Evolutionary conservation across 2,113 vertebrate species (phyloP), one percentile per base, ranked within the genome.

Genomic region (Phyllostomus discolor): DNA sequence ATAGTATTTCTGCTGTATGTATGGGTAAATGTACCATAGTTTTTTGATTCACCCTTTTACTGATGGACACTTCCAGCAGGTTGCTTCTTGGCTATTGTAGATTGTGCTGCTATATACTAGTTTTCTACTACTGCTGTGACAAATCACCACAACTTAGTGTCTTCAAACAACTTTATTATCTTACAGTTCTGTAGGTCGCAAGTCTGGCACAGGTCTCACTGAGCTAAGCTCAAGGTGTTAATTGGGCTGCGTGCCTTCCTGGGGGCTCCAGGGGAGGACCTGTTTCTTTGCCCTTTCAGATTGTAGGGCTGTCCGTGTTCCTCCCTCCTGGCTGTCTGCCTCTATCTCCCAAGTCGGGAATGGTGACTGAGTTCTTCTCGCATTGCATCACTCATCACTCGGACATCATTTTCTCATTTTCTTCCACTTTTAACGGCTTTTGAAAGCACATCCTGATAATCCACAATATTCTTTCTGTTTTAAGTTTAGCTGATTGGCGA

Each of bases 91-190:
- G 57, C 57, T 59, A 10, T 24, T 59, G 57, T 24, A 59, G 57
- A 59, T 59, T 2, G 22, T 59, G 57, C 57, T 24, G 20, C 57
- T 59, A 10, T 59, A n/a, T 5, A 70, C 28, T 90, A 28, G 17
- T 86, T 94, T 95, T 62, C 64, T 38, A 41, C 41, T 28, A 33
- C 35, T 38, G 43, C 57, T 87, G 3, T 43, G 80, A 54, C 35
- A 35, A 43, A 57, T 94, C 62, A 31, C 59, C 28, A 31, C 26
- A 64, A 64, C 62, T 31, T 28, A 31, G 62, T 31, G 28, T 10
- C 72, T 93, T 86, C 26, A 69, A 52, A n/a, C n/a, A 43, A 4
- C 59, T 62, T 67, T 90, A 59, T 43, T 73, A 67, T 48, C 35
- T 67, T 73, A 81, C 0, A 48, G 66, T 48, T 81, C 31, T 75